These are phyloP conservation scores for Amphipyra berbera DNA, from an alignment of 2,888 invertebrate species.

Conservation along the genomic window DNA sequence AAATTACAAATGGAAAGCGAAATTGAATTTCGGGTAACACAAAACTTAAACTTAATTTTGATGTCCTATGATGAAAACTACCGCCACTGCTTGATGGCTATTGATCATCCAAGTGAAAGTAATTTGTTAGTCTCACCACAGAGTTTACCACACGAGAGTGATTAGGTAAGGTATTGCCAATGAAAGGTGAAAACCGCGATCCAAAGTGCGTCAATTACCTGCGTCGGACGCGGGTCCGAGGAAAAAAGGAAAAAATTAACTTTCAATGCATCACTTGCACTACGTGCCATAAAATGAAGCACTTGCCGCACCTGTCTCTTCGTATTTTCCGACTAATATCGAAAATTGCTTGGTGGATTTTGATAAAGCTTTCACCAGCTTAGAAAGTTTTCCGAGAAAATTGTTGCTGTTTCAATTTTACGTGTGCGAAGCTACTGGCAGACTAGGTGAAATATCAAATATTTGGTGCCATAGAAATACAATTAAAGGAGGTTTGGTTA, in stretches of 20 bases:
- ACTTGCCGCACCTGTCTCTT: neutral
- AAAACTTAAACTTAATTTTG: slow-evolving; percentile 61
- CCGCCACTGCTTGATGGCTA: slow-evolving; percentile 48
- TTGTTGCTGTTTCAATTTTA: slow-evolving; percentile 5
- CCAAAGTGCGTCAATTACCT: slow-evolving; percentile 56
- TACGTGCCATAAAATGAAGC: too few species aligned
- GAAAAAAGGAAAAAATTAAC: slow-evolving; percentile 39
- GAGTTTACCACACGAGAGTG: slow-evolving; percentile 67
- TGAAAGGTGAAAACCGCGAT: slow-evolving; percentile 66
- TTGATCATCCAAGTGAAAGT: slow-evolving; percentile 79
- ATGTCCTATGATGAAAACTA: slow-evolving; percentile 65
- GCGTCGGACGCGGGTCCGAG: slow-evolving; percentile 22
- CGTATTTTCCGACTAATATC: slow-evolving; percentile 27
- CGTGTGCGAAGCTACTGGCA: neutral
- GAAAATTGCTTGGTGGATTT: slow-evolving; percentile 13
- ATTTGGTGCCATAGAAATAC: too few species aligned
- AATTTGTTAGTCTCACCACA: slow-evolving; percentile 73
- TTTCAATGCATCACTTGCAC: slow-evolving; percentile 14
- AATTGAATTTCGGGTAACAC: slow-evolving; percentile 60
- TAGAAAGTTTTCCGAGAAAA: slow-evolving; percentile 32
- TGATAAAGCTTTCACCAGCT: slow-evolving; percentile 25
- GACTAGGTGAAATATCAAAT: neutral
- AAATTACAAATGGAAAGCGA: slow-evolving; percentile 63
- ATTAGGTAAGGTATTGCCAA: slow-evolving; percentile 65
- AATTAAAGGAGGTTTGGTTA: slow-evolving; percentile 1